These are phyloP conservation scores for Alectura lathami DNA, from an alignment of 2,113 vertebrate genomes.

Conservation along the genomic window DNA sequence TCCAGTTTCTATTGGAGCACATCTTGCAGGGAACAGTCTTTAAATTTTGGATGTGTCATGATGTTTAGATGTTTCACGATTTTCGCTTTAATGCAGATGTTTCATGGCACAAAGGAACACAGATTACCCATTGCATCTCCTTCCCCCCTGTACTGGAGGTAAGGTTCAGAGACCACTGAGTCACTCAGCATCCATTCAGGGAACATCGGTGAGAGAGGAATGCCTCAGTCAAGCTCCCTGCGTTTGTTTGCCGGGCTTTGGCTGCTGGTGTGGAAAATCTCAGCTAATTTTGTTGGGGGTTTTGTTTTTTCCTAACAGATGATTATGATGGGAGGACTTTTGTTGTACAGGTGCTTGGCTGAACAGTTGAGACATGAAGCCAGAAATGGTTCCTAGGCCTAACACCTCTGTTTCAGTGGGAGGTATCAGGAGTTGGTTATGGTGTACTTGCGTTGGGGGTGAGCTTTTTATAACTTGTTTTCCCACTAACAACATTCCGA, in stretches of 20 bases:
- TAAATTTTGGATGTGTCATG: not conserved
- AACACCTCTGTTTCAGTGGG: not conserved
- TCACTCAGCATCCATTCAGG: not conserved
- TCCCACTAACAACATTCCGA: not conserved
- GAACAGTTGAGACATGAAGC: not conserved
- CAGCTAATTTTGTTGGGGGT: not conserved
- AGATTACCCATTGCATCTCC: not conserved
- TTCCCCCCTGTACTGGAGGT: not conserved
- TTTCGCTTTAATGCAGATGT: not conserved
- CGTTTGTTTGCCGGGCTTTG: not conserved
- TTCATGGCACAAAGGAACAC: not conserved
- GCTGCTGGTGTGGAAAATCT: not conserved
- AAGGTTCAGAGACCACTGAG: not conserved
- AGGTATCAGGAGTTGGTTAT: not conserved
- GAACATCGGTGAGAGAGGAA: not conserved
- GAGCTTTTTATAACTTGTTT: not conserved
- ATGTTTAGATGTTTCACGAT: not conserved
- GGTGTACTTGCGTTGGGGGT: not conserved
- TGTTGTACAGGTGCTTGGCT: not conserved
- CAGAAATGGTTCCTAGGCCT: not conserved
- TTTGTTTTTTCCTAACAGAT: not conserved
- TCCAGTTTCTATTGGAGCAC: rapidly evolving
- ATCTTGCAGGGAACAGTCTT: not conserved
- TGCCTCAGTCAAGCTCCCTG: not conserved
- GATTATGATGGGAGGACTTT: not conserved